Percentiles rank a stretch among this genome's conserved stretches.
Evolutionary conservation across 2,797 vertebrate genomes (phyloP).

Genomic region (Uromys caudimaculatus): DNA sequence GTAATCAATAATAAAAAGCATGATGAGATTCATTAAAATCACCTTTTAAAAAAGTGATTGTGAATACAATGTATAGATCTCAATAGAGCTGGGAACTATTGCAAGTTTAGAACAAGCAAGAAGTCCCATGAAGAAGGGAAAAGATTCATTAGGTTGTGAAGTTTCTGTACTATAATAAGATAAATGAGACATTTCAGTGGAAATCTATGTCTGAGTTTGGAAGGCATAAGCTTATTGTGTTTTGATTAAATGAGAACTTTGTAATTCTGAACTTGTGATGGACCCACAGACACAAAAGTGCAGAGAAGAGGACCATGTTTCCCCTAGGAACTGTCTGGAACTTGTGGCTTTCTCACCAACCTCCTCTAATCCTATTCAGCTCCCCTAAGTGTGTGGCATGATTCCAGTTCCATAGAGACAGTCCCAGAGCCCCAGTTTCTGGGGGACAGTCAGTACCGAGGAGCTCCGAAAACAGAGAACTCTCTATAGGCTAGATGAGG

Average conservation of each 20-base stretch:
- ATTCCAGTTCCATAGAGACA: conserved; percentile 73
- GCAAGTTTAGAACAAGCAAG: conserved; percentile 40
- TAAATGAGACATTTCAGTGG: conserved; percentile 39
- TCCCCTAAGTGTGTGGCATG: conserved; percentile 62
- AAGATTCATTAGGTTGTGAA: not conserved
- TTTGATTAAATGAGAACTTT: conserved; percentile 48
- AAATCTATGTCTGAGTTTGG: conserved; percentile 30
- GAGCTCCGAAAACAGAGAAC: conserved; percentile 67
- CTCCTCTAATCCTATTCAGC: conserved; percentile 67
- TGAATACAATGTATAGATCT: conserved; percentile 22
- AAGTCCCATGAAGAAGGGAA: not conserved
- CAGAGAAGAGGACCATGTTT: not conserved
- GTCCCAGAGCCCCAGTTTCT: conserved; percentile 54
- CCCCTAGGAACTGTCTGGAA: conserved; percentile 18
- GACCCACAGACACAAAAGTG: not conserved
- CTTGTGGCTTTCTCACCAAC: conserved; percentile 61
- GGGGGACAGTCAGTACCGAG: conserved; percentile 71
- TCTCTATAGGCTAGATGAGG: conserved; percentile 31
- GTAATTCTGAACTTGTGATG: conserved; percentile 20
- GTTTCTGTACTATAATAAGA: not conserved
- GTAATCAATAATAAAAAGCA: not conserved
- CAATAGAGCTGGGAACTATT: not conserved
- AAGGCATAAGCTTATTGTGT: not conserved
- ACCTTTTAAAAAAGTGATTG: not conserved
- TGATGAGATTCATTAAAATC: not conserved